Conservation (phyloP, 2,797 vertebrate species). For the Phrynocephalus guinanensis region DNA sequence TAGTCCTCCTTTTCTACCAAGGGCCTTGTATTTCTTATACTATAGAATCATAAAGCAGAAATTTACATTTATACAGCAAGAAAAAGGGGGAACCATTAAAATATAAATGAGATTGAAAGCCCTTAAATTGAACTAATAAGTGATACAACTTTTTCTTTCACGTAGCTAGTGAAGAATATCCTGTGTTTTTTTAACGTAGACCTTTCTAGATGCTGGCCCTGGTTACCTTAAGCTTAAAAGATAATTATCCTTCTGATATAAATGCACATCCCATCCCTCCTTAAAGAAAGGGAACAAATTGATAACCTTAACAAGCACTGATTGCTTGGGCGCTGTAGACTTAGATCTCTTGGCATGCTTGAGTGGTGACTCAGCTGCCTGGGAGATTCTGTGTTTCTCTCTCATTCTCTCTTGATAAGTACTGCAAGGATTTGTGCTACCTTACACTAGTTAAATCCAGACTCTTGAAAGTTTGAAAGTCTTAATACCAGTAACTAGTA, state of each 20-base stretch:
- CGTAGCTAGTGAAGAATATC: background rate
- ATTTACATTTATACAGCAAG: background rate
- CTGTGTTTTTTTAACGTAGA: background rate
- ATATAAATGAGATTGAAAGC: background rate
- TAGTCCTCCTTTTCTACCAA: background rate
- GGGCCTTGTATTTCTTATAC: background rate
- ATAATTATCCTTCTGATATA: background rate
- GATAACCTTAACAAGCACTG: background rate
- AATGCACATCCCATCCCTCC: background rate
- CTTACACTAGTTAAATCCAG: background rate
- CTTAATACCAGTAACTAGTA: background rate
- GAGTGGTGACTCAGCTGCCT: background rate
- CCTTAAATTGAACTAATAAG: background rate
- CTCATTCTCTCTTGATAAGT: background rate
- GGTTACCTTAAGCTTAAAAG: conserved; percentile 12
- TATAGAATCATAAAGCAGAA: background rate
- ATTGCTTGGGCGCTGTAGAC: background rate
- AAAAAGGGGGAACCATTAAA: background rate
- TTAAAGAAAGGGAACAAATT: conserved; percentile 18
- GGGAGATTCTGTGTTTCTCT: background rate
- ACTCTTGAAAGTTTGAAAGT: background rate
- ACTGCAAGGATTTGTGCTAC: background rate
- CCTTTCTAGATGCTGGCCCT: background rate
- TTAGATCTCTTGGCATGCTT: background rate
- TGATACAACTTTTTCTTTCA: background rate